Base-by-base conservation (phyloP, 1,140 invertebrate genomes). In the Drosophila subpulchrella region DNA sequence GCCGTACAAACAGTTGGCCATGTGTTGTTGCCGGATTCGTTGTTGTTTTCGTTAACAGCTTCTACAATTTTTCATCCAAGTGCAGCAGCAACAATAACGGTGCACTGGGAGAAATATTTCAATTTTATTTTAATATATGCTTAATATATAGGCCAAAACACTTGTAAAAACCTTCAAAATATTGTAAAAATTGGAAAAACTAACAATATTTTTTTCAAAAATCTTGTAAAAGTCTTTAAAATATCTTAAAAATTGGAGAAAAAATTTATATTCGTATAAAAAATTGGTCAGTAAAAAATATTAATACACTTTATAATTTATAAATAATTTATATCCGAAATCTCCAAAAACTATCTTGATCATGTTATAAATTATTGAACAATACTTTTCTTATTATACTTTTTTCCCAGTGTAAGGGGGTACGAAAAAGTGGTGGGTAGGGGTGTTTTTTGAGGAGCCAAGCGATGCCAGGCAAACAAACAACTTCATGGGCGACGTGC, bases 401-500 rank as follows among this genome's bases (percentile, higher is more conserved):
- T 46, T 46, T 42, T 10, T 47, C 5, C 2, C 6, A 47, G 17
- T 41, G 55, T 17, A 4, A 39, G 13, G 17, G 36, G 30, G 27
- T 15, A 15, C 48, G n/a, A 32, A 51, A 50, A 34, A n/a, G n/a
- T 8, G 30, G 15, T 55, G 13, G 54, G 38, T 27, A 12, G 48
- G 15, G 58, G 17, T 34, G 24, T n/a, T 51, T 24, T 57, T 58
- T 55, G 57, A 63, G 67, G 30, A 73, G 75, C 60, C 62, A 66
- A 76, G 66, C 70, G 81, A 73, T 84, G 80, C 80, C 84, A 89
- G 70, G 84, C 84, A 89, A 89, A 90, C 84, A 89, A 89, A 89
- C 84, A 89, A 89, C 84, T 89, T 90, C 84, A 89, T 89, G 84
- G 84, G 84, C 84, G 85, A 89, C 84, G 84, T 89, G 84, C 85